Evolutionary conservation across 30 jellyfish, hydroid and myxozoan genomes (phyloP).

Genomic region (Nemopilema nomurai): DNA sequence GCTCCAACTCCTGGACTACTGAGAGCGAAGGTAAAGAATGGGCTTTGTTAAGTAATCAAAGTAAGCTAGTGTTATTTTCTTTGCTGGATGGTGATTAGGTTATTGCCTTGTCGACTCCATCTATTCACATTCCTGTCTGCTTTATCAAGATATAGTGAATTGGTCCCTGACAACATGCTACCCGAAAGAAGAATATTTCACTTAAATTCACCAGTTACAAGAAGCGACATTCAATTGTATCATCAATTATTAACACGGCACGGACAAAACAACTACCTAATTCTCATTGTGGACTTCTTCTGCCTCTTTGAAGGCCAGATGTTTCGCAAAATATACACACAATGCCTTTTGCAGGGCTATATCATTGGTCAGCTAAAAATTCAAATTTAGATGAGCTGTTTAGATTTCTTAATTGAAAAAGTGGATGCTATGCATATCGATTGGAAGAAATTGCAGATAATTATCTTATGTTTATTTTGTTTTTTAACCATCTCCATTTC

Average conservation of each 20-base stretch:
- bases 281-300: background rate
- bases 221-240: background rate
- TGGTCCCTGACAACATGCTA: background rate
- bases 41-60: background rate
- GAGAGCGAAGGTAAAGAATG: too few species aligned
- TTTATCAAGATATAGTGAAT: background rate
- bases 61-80: background rate
- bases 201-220: background rate
- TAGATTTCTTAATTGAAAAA: background rate
- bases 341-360: background rate
- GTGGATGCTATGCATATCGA: background rate
- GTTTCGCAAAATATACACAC: background rate
- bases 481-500: background rate
- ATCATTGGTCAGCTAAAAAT: background rate
- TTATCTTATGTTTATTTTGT: background rate
- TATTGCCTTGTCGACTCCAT: background rate
- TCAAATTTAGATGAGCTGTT: background rate
- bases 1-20: too few species aligned
- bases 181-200: background rate
- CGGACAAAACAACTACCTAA: background rate
- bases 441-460: background rate
- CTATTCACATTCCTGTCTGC: background rate
- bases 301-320: background rate
- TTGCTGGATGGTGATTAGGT: background rate
- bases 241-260: background rate